Conservation (phyloP, 2,888 invertebrate species). For the Mellilla xanthometata region DNA sequence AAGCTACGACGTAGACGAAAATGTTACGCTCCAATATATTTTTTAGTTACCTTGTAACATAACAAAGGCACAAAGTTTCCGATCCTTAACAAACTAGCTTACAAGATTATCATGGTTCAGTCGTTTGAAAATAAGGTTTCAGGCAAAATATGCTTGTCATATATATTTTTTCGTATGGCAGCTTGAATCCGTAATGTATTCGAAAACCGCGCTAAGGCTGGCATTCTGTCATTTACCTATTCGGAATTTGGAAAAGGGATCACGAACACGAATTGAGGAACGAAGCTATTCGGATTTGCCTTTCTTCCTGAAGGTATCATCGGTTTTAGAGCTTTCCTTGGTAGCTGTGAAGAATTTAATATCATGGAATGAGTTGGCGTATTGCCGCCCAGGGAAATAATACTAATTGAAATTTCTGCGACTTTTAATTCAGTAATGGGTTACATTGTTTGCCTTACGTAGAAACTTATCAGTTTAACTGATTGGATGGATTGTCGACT, state of each 20-base stretch:
- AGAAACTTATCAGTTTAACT: conserved; percentile 5
- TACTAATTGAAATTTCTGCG: conserved; percentile 13
- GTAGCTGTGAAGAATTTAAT: conserved; percentile 15
- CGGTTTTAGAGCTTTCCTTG: conserved; percentile 9
- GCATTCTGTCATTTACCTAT: conserved; percentile 20
- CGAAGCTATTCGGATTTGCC: conserved; percentile 15
- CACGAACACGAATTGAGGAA: conserved; percentile 18
- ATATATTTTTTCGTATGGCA: conserved; percentile 1
- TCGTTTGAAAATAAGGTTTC: conserved; percentile 5
- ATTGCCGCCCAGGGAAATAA: conserved; percentile 16
- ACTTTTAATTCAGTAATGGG: conserved; percentile 30
- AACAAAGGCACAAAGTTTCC: neutral
- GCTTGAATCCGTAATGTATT: conserved; percentile 20
- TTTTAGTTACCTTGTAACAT: too few relatives aligned
- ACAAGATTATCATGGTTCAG: conserved; percentile 7
- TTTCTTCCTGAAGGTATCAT: conserved; percentile 11
- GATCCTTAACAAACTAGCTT: neutral
- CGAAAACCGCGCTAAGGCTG: conserved; percentile 12
- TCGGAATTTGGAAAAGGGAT: conserved; percentile 27
- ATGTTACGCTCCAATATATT: too few relatives aligned
- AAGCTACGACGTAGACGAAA: too few relatives aligned
- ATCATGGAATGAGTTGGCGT: conserved; percentile 5
- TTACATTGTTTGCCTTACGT: conserved; percentile 1
- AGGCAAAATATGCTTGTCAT: conserved; percentile 1
- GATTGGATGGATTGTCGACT: conserved; percentile 1